phyloP scores from a whole-genome alignment of 2,113 vertebrate species.

The Marmota monax region DNA sequence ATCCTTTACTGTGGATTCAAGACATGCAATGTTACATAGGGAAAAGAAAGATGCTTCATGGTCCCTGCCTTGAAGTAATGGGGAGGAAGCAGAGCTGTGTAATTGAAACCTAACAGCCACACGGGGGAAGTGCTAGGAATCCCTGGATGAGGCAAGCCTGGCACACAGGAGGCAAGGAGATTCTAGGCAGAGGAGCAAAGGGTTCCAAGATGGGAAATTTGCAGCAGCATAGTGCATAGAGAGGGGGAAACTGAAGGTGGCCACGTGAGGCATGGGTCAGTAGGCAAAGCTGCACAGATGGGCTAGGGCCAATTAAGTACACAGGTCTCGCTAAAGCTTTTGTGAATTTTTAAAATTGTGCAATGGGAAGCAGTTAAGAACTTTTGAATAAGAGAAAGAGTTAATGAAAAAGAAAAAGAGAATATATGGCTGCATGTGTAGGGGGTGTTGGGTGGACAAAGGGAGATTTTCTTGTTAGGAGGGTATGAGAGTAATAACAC shows the following conservation, averaged over 20 bases:
- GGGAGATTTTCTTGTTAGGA: background rate
- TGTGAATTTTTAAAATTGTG: background rate
- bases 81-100: background rate
- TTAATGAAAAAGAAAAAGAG: no score
- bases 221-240: fast-evolving
- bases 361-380: background rate
- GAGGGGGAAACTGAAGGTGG: background rate
- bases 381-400: background rate
- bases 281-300: background rate
- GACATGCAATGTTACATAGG: fast-evolving
- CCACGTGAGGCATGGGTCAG: background rate
- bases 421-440: background rate
- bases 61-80: background rate
- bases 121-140: background rate
- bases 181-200: background rate
- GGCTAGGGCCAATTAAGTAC: background rate
- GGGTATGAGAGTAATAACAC: fast-evolving
- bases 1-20: background rate
- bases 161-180: background rate
- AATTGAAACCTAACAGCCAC: background rate
- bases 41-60: background rate
- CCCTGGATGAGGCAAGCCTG: background rate
- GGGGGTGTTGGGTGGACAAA: background rate
- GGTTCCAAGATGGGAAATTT: background rate
- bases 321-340: background rate